These are phyloP conservation scores for Danio choprae DNA, from an alignment of 2,797 vertebrate species.

Conservation along the genomic window DNA sequence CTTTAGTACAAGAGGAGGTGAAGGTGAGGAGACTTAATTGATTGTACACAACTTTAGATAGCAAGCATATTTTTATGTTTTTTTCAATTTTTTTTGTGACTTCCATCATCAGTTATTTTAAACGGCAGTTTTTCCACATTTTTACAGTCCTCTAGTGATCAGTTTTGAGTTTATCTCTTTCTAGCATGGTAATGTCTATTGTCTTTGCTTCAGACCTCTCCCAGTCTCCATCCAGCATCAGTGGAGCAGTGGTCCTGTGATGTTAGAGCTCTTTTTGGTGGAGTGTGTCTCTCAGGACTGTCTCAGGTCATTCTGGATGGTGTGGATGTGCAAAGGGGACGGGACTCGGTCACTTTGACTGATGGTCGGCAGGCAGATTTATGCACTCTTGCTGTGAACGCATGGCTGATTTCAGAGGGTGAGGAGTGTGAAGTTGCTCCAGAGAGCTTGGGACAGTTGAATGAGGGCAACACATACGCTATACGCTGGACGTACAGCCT, in stretches of 20 bases:
- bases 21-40: slow-evolving; percentile 71
- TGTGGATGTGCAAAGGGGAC: slow-evolving; percentile 73
- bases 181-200: not conserved
- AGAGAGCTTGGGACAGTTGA: slow-evolving; percentile 76
- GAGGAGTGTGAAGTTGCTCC: slow-evolving; percentile 69
- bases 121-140: not conserved
- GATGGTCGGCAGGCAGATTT: slow-evolving; percentile 68
- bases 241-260: slow-evolving; percentile 73
- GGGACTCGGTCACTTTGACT: slow-evolving; percentile 67
- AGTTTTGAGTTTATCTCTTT: not conserved
- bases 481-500: slow-evolving; percentile 78
- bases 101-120: not conserved
- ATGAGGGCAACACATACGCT: slow-evolving; percentile 79
- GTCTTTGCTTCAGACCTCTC: slow-evolving; percentile 5
- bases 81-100: not conserved
- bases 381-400: slow-evolving; percentile 70
- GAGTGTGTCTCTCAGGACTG: slow-evolving; percentile 50
- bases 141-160: not conserved
- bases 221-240: slow-evolving; percentile 39
- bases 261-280: slow-evolving; percentile 72
- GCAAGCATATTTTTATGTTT: not conserved
- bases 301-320: slow-evolving; percentile 67
- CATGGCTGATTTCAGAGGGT: slow-evolving; percentile 77
- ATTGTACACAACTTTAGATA: not conserved
- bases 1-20: slow-evolving; percentile 45